Base-by-base conservation (phyloP, 2,113 vertebrate species). In the Ailurus styani region DNA sequence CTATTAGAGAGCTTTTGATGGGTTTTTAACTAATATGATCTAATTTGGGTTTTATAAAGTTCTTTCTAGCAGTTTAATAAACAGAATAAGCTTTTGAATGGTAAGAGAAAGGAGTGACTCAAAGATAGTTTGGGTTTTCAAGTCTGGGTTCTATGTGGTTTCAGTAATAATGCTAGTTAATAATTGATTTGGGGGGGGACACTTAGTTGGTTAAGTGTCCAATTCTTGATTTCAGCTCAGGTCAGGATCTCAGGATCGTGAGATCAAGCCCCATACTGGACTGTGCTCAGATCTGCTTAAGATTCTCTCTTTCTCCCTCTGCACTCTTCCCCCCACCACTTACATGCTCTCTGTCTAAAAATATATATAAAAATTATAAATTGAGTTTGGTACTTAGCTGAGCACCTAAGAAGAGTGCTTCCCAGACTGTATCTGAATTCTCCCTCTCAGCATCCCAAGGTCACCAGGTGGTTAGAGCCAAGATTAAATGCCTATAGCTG, bases 1-100 rank as follows among this genome's bases (percentile, higher is more conserved):
- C 31, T 72, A 1, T 79, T 81, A 55, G 82, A 83, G 82, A 68
- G 34, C 55, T 93, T 73, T 90, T 87, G 57, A n/a, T 93, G 34
- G 21, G n/a, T 90, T 93, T 93, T 93, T 90, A 96, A 64, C 34
- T 95, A 62, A 25, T 82, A 78, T 27, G 77, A 73, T 90, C 72
- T 95, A 85, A 66, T 93, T 87, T 91, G 52, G 25, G 34, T 57
- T 91, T 88, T 60, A 73, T 88, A 66, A 88, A 87, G 73, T 75
- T 78, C 45, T 84, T 93, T 91, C 52, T 91, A 45, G 70, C 50
- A 66, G 60, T 73, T 84, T 84, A 78, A 23, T 85, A 83, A 86
- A 47, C 70, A 85, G n/a, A 73, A 42, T 85, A 90, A 77, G n/a
- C 21, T 96, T 88, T 29, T 91, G 60, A 20, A 29, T 95, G 68